phyloP scores from a whole-genome alignment of 2,888 invertebrate species.

The Machimus rusticus region DNA sequence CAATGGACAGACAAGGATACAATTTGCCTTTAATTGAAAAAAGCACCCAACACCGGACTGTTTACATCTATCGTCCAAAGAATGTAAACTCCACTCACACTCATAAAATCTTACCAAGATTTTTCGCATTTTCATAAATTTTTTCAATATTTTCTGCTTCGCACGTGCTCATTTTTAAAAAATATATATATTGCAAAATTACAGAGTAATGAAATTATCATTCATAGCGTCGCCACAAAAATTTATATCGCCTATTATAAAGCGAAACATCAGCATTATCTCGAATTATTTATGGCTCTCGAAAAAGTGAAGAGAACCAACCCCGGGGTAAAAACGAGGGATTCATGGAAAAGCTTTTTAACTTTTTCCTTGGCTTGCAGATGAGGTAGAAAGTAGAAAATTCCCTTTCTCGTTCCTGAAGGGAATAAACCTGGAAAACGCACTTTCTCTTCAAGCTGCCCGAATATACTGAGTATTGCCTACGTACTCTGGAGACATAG shows the following conservation, averaged over 20 bases:
- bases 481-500: not conserved
- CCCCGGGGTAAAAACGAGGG: not conserved
- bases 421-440: not conserved
- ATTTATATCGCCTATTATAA: conserved; percentile 20
- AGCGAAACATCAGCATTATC: conserved; percentile 22
- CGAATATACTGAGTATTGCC: not conserved
- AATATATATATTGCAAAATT: not conserved
- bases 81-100: not conserved
- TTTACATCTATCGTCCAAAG: not conserved
- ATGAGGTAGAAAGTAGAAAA: not conserved
- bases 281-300: not conserved
- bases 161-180: not conserved
- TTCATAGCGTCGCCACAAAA: conserved; percentile 10
- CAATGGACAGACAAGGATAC: conserved; percentile 59
- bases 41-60: conserved; percentile 42
- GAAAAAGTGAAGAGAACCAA: not conserved
- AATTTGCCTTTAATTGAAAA: conserved; percentile 64
- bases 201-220: conserved; percentile 10
- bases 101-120: not conserved
- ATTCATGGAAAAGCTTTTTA: not conserved
- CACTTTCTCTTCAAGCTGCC: not conserved
- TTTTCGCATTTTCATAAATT: not conserved
- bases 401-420: not conserved
- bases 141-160: not conserved
- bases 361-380: not conserved